These are phyloP conservation scores for Harpegnathos saltator DNA, from an alignment of 1,140 invertebrate species.

Conservation along the genomic window DNA sequence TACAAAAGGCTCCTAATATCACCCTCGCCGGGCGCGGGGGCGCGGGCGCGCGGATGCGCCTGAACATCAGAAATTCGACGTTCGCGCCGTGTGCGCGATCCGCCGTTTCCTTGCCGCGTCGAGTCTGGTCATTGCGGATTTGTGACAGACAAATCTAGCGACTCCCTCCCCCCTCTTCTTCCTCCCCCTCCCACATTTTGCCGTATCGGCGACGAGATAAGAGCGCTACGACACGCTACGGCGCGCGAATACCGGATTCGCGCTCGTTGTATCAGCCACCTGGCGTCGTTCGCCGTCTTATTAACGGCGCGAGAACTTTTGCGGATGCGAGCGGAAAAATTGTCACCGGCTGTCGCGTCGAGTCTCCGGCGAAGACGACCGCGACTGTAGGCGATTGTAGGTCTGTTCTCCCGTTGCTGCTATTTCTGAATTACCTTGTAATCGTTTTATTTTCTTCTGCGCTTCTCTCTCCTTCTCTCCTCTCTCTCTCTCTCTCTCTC, in stretches of 20 bases:
- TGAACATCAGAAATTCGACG: constrained; percentile 53
- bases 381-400: no score
- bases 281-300: background rate
- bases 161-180: no score
- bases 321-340: background rate
- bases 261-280: constrained; percentile 3
- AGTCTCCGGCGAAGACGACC: background rate
- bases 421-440: no score
- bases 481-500: no score
- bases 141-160: constrained; percentile 43
- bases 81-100: constrained; percentile 24
- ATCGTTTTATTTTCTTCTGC: no score
- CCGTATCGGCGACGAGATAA: constrained; percentile 28
- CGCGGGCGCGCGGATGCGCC: background rate
- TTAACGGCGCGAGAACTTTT: constrained; percentile 1
- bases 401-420: no score
- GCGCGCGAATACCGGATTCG: constrained; percentile 39
- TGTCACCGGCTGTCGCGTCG: no score
- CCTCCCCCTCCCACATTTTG: no score
- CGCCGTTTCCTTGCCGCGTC: constrained; percentile 50
- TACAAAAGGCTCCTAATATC: constrained; percentile 79
- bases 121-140: constrained; percentile 49
- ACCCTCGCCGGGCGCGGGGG: constrained; percentile 66
- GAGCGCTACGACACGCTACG: constrained; percentile 48
- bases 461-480: no score